Evolutionary conservation across 2,888 invertebrate genomes (phyloP), one percentile per base, ranked within the genome.

Genomic region (Celastrina argiolus): DNA sequence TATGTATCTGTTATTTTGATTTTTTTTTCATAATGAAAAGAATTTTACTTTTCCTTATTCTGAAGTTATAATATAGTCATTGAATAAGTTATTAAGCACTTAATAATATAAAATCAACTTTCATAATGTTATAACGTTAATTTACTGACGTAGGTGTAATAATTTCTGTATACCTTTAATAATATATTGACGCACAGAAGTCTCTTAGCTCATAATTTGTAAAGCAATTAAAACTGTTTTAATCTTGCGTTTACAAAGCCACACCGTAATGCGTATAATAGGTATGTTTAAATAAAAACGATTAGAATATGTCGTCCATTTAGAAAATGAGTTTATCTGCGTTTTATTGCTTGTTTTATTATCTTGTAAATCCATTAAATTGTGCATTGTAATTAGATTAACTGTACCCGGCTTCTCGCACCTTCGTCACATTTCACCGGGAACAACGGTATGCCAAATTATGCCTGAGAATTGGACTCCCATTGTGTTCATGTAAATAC

Each of bases 361-460:
- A 51, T 51, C 51, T 26, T 7, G 31, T 14, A 41, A 59, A 22
- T 63, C 41, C 39, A 31, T 65, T 65, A 26, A 67, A 69, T 66
- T 67, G 65, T 65, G 66, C 65, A 64, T 68, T 70, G 68, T 73
- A 71, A 71, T 73, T 69, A 68, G 64, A 72, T 72, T 75, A 72
- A 78, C 78, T 77, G 76, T 78, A 75, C 74, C 68, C 80, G 79
- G 80, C 78, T 5, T 61, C 39, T 61, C 12, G 36, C 39, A 18
- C 36, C 61, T 39, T n/a, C 31, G 16, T 34, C 31, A 34, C 59
- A 59, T 59, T 58, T 58, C 79, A 78, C 74, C 76, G 81, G 79
- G 80, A 83, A 80, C 79, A 88, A 89, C 88, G 84, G 88, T 90
- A 89, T 74, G 83, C 83, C 83, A 86, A 90, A 89, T 90, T 88